A percentile compares a stretch with the other conserved stretches of the same genome.
Conservation (phyloP, 2,888 invertebrate genomes). For the Selenia dentaria region DNA sequence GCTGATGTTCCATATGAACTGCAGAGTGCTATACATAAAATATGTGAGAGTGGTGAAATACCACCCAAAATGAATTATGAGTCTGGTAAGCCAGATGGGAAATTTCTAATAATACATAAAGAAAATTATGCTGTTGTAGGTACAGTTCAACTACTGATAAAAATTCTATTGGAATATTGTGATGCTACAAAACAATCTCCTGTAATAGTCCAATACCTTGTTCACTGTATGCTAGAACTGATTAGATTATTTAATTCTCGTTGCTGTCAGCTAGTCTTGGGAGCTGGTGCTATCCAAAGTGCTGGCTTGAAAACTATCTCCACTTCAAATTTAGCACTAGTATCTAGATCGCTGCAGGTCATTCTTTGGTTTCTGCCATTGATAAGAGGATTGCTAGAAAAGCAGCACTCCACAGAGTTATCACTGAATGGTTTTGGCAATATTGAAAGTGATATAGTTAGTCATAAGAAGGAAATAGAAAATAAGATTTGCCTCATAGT, state of each 20-base stretch:
- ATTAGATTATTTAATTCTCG: conserved; percentile 94
- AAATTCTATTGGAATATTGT: conserved; percentile 97
- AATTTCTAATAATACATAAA: conserved; percentile 86
- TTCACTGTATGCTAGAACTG: conserved; percentile 94
- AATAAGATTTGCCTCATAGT: conserved; percentile 96
- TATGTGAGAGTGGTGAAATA: conserved; percentile 83
- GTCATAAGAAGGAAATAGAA: conserved; percentile 96
- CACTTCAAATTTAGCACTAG: conserved; percentile 95
- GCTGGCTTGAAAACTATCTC: conserved; percentile 98
- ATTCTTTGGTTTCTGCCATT: conserved; percentile 92
- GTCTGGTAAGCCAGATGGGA: conserved; percentile 74
- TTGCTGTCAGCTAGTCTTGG: conserved; percentile 96
- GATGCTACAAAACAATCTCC: conserved; percentile 90
- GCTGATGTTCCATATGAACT: conserved; percentile 96
- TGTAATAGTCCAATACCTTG: conserved; percentile 91
- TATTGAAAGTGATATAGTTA: conserved; percentile 91
- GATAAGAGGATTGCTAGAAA: conserved; percentile 88
- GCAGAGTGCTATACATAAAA: conserved; percentile 92
- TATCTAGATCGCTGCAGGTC: conserved; percentile 92
- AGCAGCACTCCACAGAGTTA: conserved; percentile 78
- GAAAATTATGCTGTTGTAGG: conserved; percentile 91
- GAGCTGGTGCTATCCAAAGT: conserved; percentile 97
- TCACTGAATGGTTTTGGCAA: conserved; percentile 86
- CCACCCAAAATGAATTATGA: conserved; percentile 61
- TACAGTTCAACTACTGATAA: conserved; percentile 93